phyloP scores from a whole-genome alignment of 2,888 invertebrate genomes.

The Euzetes globulus region DNA sequence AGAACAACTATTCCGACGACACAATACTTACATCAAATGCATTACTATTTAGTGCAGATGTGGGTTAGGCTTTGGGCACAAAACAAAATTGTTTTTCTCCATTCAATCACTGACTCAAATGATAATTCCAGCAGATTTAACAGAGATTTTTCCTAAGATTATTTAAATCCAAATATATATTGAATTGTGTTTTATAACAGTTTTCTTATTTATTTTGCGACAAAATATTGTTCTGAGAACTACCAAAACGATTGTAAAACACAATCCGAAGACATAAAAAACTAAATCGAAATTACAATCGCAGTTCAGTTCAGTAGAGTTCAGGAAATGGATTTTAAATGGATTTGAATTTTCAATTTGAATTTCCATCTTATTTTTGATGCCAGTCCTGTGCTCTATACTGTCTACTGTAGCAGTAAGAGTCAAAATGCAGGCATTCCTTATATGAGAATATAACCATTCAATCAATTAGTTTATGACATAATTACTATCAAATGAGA shows the following conservation, averaged over 20 bases:
- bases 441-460: not conserved
- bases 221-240: not conserved
- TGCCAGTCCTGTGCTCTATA: not conserved
- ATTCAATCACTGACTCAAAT: not conserved
- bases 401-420: not conserved
- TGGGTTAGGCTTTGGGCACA: slow-evolving; percentile 10
- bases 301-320: not conserved
- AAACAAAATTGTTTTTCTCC: slow-evolving; percentile 4
- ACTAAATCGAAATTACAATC: slow-evolving; percentile 4
- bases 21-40: not conserved
- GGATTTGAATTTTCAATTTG: slow-evolving; percentile 2
- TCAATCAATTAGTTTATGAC: slow-evolving; percentile 16
- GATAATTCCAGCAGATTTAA: slow-evolving; percentile 17
- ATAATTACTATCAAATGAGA: slow-evolving; percentile 11
- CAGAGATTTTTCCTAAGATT: slow-evolving; percentile 12
- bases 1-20: not conserved
- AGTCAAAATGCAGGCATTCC: not conserved
- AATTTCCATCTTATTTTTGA: not conserved
- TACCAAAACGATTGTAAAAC: not conserved
- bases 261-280: not conserved
- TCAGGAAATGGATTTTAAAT: slow-evolving; percentile 5
- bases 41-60: slow-evolving; percentile 6
- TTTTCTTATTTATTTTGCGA: not conserved
- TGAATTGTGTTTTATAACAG: slow-evolving; percentile 23
- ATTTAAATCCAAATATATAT: slow-evolving; percentile 19